phyloP scores from a whole-genome alignment of 2,797 vertebrate genomes.

The Poeciliopsis turneri region DNA sequence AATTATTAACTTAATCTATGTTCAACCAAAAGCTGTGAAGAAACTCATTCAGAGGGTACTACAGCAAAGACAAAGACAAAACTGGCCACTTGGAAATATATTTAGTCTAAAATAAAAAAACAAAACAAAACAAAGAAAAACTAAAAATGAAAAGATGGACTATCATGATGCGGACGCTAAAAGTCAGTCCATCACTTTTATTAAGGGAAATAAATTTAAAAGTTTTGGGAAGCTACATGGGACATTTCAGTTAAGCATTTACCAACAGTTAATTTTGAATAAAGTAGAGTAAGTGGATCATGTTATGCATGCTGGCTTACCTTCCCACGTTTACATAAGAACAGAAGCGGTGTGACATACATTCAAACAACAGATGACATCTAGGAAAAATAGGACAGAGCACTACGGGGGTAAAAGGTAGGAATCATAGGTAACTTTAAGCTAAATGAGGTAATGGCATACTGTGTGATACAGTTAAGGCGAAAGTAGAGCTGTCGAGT shows the following conservation, averaged over 20 bases:
- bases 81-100: neutral
- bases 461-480: neutral
- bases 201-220: neutral
- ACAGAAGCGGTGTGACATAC: neutral
- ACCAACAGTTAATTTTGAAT: neutral
- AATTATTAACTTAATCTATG: neutral
- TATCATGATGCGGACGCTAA: neutral
- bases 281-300: too few species aligned
- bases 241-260: neutral
- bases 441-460: neutral
- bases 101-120: too few species aligned
- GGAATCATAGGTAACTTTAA: neutral
- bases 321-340: neutral
- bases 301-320: neutral
- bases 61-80: neutral
- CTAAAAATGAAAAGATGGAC: neutral
- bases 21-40: neutral
- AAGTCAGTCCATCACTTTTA: neutral
- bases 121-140: neutral
- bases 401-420: neutral
- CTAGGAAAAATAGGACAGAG: neutral
- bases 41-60: neutral
- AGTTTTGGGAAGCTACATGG: neutral
- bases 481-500: slow-evolving; percentile 10
- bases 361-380: neutral